phyloP scores from a whole-genome alignment of 2,797 vertebrate genomes.

The Zenarchopterus dispar region DNA sequence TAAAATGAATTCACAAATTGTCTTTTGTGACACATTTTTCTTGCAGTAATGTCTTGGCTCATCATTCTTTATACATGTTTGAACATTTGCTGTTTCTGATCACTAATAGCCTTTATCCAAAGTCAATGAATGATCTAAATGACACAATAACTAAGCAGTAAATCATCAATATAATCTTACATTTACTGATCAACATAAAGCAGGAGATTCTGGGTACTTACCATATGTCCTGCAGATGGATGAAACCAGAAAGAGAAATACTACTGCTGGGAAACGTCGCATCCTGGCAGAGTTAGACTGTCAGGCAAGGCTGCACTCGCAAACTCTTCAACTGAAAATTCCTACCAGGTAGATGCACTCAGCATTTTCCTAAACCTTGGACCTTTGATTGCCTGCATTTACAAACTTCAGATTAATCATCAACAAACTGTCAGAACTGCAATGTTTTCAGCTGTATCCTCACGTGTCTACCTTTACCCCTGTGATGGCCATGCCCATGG shows the following conservation, averaged over 20 bases:
- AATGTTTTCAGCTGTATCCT: background rate
- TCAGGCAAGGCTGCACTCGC: background rate
- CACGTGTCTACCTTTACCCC: constrained; percentile 7
- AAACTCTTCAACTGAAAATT: background rate
- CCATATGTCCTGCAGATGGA: constrained; percentile 51
- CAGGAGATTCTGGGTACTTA: constrained; percentile 28
- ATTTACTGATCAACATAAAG: background rate
- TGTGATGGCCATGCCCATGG: background rate
- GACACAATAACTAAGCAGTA: background rate
- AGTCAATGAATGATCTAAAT: too few relatives aligned
- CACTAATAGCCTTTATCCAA: background rate
- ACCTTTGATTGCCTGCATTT: constrained; percentile 23
- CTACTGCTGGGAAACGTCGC: constrained; percentile 24
- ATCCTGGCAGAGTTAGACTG: constrained; percentile 31
- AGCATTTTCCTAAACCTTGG: constrained; percentile 50
- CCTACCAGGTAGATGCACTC: background rate
- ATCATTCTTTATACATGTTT: too few relatives aligned
- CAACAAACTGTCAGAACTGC: constrained; percentile 32
- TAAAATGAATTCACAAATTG: background rate
- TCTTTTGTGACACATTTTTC: too few relatives aligned
- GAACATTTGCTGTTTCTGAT: background rate
- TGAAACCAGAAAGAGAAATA: constrained; percentile 51
- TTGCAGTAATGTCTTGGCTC: too few relatives aligned
- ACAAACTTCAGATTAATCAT: constrained; percentile 53
- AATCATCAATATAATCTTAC: background rate